phyloP scores from a whole-genome alignment of 2,888 invertebrate species.

The Ferdinandea cuprea region DNA sequence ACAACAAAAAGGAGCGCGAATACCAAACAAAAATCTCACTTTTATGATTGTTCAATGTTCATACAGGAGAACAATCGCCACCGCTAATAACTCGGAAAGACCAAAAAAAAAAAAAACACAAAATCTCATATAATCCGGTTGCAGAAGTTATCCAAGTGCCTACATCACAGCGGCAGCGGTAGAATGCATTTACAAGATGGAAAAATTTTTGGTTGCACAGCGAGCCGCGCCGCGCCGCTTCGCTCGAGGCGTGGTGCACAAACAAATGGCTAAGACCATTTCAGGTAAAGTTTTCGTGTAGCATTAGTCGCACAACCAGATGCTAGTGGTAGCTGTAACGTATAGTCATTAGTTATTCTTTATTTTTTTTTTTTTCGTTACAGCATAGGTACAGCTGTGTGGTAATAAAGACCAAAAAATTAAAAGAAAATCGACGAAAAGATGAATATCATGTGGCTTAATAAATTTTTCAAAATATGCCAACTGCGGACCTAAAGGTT shows the following conservation, averaged over 20 bases:
- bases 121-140: slow-evolving; percentile 36
- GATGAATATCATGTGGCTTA: neutral
- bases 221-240: too few species aligned
- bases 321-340: slow-evolving; percentile 14
- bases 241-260: slow-evolving; percentile 27
- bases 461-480: too few species aligned
- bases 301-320: slow-evolving; percentile 42
- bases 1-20: neutral
- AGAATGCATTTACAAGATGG: slow-evolving; percentile 10
- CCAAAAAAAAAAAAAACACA: slow-evolving; percentile 1
- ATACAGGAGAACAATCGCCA: slow-evolving; percentile 28
- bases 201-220: slow-evolving; percentile 16
- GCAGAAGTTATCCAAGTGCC: neutral
- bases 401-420: slow-evolving; percentile 37
- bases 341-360: slow-evolving; percentile 1
- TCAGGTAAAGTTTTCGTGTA: slow-evolving; percentile 23
- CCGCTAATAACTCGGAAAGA: slow-evolving; percentile 42
- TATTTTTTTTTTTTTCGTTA: neutral
- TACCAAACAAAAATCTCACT: neutral
- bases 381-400: slow-evolving; percentile 40
- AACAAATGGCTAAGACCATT: slow-evolving; percentile 27
- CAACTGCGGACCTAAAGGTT: too few species aligned
- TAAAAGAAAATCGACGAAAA: slow-evolving; percentile 1
- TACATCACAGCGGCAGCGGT: neutral
- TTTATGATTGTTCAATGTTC: slow-evolving; percentile 31